Evolutionary conservation across 1,140 invertebrate species (phyloP).

Genomic region (Listronotus bonariensis): DNA sequence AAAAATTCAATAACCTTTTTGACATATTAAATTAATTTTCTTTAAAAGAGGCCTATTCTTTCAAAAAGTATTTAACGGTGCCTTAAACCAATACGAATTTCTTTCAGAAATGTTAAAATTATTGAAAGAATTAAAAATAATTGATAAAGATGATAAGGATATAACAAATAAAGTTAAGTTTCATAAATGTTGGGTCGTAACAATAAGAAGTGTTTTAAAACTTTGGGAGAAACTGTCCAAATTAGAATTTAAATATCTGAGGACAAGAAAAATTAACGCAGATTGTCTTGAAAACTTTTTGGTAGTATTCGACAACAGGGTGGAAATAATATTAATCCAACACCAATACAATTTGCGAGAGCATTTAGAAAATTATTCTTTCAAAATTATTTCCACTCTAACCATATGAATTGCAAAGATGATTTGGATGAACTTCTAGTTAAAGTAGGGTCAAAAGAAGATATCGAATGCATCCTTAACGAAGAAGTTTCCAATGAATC

Average conservation of each 20-base stretch:
- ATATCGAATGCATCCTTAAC: too few species aligned
- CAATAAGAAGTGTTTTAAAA: slow-evolving; percentile 3
- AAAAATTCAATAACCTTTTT: slow-evolving; percentile 10
- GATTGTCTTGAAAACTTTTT: background rate
- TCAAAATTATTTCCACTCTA: too few species aligned
- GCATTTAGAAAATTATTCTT: too few species aligned
- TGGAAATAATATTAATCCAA: too few species aligned
- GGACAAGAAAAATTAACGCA: slow-evolving; percentile 16
- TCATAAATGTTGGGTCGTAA: slow-evolving; percentile 13
- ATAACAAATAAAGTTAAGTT: slow-evolving; percentile 1
- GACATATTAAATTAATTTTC: slow-evolving; percentile 10
- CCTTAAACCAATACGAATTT: slow-evolving; percentile 6
- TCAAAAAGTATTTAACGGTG: slow-evolving; percentile 11
- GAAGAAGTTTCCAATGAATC: too few species aligned
- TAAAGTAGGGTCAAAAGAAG: too few species aligned
- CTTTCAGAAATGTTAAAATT: slow-evolving; percentile 3
- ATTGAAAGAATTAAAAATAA: slow-evolving; percentile 9
- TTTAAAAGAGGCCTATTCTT: background rate
- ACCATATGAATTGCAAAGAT: too few species aligned
- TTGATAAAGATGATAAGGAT: slow-evolving; percentile 1
- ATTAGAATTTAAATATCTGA: slow-evolving; percentile 25
- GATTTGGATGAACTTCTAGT: too few species aligned
- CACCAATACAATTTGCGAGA: too few species aligned
- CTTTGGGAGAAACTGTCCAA: too few species aligned
- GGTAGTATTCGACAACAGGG: too few species aligned